Percentiles rank a stretch among this genome's conserved stretches.
Conservation (phyloP, 2,113 vertebrate species). For the Arizona elegans region DNA sequence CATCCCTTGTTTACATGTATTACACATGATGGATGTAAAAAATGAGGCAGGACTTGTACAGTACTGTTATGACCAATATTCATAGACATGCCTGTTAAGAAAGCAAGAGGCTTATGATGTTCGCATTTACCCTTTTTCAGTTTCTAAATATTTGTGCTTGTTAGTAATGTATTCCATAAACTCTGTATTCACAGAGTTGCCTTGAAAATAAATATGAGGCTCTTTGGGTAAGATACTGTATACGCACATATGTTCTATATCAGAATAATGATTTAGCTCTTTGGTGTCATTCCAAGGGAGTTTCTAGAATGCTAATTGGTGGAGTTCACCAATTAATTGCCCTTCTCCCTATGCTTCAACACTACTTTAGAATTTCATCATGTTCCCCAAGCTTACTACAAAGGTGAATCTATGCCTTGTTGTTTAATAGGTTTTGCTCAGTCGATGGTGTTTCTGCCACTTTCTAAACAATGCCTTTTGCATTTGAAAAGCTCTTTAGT, state of each 20-base stretch:
- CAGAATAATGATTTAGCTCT: background rate
- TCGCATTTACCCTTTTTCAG: background rate
- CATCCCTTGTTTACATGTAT: background rate
- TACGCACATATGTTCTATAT: background rate
- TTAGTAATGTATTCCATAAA: background rate
- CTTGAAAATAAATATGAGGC: background rate
- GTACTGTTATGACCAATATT: background rate
- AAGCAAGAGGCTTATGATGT: background rate
- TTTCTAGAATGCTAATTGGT: constrained; percentile 9
- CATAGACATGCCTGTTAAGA: background rate
- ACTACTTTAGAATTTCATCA: constrained; percentile 1
- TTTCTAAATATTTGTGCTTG: background rate
- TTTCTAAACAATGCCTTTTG: constrained; percentile 19
- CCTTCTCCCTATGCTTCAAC: background rate
- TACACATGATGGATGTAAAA: background rate
- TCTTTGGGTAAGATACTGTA: background rate
- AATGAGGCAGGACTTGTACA: background rate
- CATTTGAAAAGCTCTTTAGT: constrained; percentile 22
- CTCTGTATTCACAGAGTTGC: background rate
- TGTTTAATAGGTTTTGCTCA: constrained; percentile 23
- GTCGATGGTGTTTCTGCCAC: constrained; percentile 4
- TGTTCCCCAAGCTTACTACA: background rate
- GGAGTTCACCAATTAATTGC: background rate
- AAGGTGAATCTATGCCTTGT: constrained; percentile 17
- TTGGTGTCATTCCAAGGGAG: background rate